phyloP scores from a whole-genome alignment of 1,140 invertebrate species.

The Sarcophaga peregrina region DNA sequence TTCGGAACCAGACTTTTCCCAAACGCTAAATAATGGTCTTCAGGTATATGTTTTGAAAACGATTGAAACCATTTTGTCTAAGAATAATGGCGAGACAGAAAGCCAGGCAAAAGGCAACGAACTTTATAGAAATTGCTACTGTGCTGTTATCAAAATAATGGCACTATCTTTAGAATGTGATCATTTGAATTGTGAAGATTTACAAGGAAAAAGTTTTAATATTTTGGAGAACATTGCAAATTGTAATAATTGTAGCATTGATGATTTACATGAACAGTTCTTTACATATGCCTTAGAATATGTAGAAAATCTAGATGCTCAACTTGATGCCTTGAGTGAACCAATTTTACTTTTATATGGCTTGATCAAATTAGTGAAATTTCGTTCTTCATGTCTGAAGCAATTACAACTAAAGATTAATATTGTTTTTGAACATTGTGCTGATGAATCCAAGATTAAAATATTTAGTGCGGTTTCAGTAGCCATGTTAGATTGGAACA shows the following conservation, averaged over 20 bases:
- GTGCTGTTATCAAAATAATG: conserved; percentile 54
- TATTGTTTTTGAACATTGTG: conserved; percentile 57
- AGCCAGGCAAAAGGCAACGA: not conserved
- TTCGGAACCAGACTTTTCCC: conserved; percentile 60
- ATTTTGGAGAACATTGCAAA: conserved; percentile 50
- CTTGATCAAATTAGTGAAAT: conserved; percentile 53
- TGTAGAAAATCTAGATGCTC: conserved; percentile 58
- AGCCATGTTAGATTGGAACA: conserved; percentile 55
- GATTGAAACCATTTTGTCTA: conserved; percentile 53
- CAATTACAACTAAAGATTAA: conserved; percentile 54
- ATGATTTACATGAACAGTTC: conserved; percentile 52
- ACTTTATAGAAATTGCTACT: conserved; percentile 52
- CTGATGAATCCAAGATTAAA: conserved; percentile 57
- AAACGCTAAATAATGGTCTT: conserved; percentile 53
- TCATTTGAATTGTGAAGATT: conserved; percentile 20
- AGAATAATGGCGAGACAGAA: conserved; percentile 13
- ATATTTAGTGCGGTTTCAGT: conserved; percentile 60
- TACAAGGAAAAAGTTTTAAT: conserved; percentile 34
- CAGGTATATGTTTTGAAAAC: conserved; percentile 43
- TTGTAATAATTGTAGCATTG: conserved; percentile 43
- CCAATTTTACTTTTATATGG: conserved; percentile 60
- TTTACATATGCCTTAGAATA: conserved; percentile 51
- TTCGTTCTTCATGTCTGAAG: conserved; percentile 53
- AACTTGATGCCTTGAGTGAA: conserved; percentile 56
- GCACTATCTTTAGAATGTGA: conserved; percentile 48